A percentile compares a stretch with the other conserved stretches of the same genome.
Conservation (phyloP, 2,888 invertebrate species). For the Cosmia trapezina region DNA sequence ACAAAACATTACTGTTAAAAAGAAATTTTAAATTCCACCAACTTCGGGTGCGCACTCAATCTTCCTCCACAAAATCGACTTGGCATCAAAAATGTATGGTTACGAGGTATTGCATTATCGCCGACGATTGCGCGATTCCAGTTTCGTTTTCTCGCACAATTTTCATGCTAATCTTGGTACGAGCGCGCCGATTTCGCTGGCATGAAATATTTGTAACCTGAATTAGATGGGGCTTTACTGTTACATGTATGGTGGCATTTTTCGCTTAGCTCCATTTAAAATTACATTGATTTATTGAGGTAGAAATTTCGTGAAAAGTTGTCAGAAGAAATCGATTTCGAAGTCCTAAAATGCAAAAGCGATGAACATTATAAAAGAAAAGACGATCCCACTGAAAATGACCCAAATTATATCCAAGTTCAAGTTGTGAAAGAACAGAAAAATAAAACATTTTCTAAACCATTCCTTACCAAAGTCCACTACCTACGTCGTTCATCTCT, state of each 20-base stretch:
- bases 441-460: conserved; percentile 15
- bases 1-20: conserved; percentile 40
- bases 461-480: conserved; percentile 5
- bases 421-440: not conserved
- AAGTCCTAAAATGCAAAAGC: not conserved
- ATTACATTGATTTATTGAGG: not conserved
- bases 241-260: conserved; percentile 22
- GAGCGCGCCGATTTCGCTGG: conserved; percentile 81
- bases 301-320: not conserved
- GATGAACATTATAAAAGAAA: not conserved
- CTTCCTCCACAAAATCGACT: conserved; percentile 38
- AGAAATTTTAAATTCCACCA: conserved; percentile 32
- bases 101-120: conserved; percentile 58
- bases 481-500: conserved; percentile 35
- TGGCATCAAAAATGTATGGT: conserved; percentile 56
- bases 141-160: conserved; percentile 81
- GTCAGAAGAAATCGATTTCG: not conserved
- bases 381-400: not conserved
- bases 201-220: conserved; percentile 84
- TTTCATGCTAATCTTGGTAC: conserved; percentile 85
- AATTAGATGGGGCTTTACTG: conserved; percentile 43
- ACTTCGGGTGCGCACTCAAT: conserved; percentile 43
- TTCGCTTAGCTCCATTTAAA: not conserved
- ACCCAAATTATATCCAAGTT: not conserved
- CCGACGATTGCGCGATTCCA: conserved; percentile 70